These are phyloP conservation scores for Chaetura pelagica DNA, from an alignment of 2,113 vertebrate species.

Conservation along the genomic window DNA sequence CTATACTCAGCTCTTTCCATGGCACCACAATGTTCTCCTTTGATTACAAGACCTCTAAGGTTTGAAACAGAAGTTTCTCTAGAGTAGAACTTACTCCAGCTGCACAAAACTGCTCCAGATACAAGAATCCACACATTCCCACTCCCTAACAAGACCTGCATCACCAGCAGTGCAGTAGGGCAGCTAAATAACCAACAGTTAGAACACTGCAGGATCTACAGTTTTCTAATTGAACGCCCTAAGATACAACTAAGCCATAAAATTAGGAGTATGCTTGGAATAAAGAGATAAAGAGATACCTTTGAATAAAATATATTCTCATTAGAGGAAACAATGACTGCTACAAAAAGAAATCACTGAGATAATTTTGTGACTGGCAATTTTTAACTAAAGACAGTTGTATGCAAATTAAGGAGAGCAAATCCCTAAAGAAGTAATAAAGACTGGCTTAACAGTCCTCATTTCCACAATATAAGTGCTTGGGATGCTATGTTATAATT, in stretches of 20 bases:
- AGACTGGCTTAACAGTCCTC: neutral
- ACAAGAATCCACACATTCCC: neutral
- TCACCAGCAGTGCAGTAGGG: neutral
- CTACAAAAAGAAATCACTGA: neutral
- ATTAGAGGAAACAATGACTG: constrained; percentile 1
- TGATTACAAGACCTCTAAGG: neutral
- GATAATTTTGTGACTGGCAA: neutral
- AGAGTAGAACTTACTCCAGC: neutral
- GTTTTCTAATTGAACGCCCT: neutral
- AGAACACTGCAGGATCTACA: neutral
- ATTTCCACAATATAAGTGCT: neutral
- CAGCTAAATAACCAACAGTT: constrained; percentile 3
- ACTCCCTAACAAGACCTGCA: neutral
- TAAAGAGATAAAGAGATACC: constrained; percentile 15
- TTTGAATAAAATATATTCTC: constrained; percentile 3
- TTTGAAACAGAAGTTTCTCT: neutral
- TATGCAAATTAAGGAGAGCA: constrained; percentile 16
- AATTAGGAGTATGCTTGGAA: neutral
- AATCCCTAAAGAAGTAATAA: neutral
- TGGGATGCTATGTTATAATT: fast-evolving
- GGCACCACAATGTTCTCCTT: neutral
- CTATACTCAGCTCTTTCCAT: neutral
- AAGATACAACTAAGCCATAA: constrained; percentile 9
- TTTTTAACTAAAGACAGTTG: constrained; percentile 34
- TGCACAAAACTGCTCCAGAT: neutral